Percentiles rank a stretch among this genome's conserved stretches.
Conservation (phyloP, 2,113 vertebrate genomes). For the Drymodes brunneopygia region DNA sequence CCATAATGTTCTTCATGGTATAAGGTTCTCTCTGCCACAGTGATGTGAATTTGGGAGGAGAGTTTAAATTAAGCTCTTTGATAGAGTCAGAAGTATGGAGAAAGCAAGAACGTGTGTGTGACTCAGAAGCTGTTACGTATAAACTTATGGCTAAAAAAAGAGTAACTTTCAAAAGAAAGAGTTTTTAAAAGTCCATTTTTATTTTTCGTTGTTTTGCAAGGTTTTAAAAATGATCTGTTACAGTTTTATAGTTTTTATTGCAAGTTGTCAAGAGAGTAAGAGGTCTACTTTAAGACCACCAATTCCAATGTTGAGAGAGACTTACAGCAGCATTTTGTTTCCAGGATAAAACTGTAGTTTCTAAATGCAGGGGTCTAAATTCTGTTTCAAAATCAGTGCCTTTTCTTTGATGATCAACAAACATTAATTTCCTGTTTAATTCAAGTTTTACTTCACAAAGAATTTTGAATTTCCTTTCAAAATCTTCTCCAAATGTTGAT, state of each 20-base stretch:
- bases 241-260: background rate
- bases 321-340: background rate
- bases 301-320: background rate
- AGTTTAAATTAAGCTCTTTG: background rate
- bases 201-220: background rate
- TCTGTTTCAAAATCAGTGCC: background rate
- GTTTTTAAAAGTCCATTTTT: background rate
- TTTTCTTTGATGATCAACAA: background rate
- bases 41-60: background rate
- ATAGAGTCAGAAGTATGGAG: background rate
- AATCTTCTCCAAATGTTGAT: background rate
- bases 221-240: background rate
- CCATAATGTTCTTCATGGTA: fast-evolving
- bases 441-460: background rate
- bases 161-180: background rate
- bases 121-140: background rate
- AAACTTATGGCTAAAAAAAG: background rate
- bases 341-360: background rate
- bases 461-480: background rate
- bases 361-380: background rate
- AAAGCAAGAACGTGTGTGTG: background rate
- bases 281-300: background rate
- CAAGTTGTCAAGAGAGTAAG: background rate
- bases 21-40: background rate
- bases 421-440: background rate